These are phyloP conservation scores for Peromyscus eremicus DNA, from an alignment of 2,797 vertebrate genomes.

Conservation along the genomic window DNA sequence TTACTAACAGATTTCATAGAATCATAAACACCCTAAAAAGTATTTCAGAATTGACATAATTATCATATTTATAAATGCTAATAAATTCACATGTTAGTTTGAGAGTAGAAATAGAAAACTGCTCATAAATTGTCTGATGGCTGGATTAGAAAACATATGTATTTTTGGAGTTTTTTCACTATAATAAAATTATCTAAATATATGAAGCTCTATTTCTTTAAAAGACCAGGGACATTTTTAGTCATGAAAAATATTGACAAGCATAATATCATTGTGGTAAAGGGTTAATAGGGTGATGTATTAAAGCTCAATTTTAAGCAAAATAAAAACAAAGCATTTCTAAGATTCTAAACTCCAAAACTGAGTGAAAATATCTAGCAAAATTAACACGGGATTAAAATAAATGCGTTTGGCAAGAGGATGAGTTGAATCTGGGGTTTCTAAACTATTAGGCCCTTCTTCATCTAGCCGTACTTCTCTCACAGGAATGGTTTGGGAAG, in stretches of 20 bases:
- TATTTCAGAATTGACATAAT: constrained; percentile 4
- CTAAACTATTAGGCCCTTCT: not conserved
- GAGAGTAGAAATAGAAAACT: constrained; percentile 23
- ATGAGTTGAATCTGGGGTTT: not conserved
- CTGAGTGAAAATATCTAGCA: not conserved
- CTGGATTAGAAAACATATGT: not conserved
- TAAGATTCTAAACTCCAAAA: not conserved
- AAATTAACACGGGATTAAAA: not conserved
- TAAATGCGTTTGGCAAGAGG: not conserved
- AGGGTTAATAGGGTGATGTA: not conserved
- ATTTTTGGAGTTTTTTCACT: not conserved
- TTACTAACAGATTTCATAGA: constrained; percentile 32
- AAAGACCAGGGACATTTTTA: not conserved
- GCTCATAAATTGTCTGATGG: not conserved
- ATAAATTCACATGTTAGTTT: constrained; percentile 28
- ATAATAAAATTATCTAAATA: not conserved
- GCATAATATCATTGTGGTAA: constrained; percentile 14
- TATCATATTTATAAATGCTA: constrained; percentile 38
- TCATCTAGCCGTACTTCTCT: not conserved
- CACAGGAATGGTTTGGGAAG: not conserved
- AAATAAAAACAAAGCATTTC: not conserved
- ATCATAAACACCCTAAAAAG: not conserved
- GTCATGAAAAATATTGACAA: not conserved
- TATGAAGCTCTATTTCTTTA: not conserved
- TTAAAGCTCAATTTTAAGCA: not conserved